A percentile compares a stretch with the other conserved stretches of the same genome.
These are phyloP conservation scores for Dicyrtoma fusca DNA, from an alignment of 2,888 invertebrate genomes.

Conservation along the genomic window DNA sequence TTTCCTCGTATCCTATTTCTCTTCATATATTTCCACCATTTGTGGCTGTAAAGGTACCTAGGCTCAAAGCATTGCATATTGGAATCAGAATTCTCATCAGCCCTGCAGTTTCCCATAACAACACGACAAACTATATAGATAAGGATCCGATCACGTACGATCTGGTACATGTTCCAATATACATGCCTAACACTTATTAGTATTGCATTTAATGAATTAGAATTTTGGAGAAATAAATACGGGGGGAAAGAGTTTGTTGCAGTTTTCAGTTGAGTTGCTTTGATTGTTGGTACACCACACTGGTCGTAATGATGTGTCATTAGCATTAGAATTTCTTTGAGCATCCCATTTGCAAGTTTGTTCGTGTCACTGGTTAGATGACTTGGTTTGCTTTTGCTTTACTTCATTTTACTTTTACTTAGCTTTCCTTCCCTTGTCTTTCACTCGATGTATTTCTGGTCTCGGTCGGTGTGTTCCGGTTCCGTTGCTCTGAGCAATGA, in stretches of 20 bases:
- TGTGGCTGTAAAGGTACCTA: no score
- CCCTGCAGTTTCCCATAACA: no score
- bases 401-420: not conserved
- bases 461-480: no score
- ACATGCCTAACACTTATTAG: no score
- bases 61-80: no score
- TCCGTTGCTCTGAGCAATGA: no score
- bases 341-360: constrained; percentile 25
- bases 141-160: no score
- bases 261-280: not conserved
- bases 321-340: constrained; percentile 42
- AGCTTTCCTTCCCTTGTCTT: not conserved
- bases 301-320: constrained; percentile 41
- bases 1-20: no score
- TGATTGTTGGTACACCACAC: constrained; percentile 5
- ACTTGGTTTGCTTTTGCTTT: not conserved
- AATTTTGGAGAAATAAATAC: not conserved
- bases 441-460: not conserved
- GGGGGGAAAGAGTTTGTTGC: not conserved
- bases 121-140: no score
- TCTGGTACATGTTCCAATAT: no score
- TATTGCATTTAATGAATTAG: not conserved
- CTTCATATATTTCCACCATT: no score
- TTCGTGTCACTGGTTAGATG: constrained; percentile 6
- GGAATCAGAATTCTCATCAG: no score